Evolutionary conservation across 2,113 vertebrate genomes (phyloP).

Genomic region (Rhabdornis inornatus): DNA sequence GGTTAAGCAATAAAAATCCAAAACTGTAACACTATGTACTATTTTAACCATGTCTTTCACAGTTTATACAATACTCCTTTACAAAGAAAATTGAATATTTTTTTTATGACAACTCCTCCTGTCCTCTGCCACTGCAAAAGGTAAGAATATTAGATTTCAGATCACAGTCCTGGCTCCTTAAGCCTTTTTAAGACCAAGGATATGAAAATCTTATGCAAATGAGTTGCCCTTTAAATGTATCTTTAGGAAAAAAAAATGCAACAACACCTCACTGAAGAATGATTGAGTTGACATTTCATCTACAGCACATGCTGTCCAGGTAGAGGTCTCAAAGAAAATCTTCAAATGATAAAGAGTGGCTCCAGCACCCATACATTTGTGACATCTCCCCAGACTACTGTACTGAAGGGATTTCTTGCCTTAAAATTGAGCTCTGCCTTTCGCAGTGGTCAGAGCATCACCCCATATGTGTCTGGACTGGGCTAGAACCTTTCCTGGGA

Average conservation of each 20-base stretch:
- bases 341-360: not conserved
- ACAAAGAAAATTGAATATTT: not conserved
- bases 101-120: not conserved
- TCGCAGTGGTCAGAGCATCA: not conserved
- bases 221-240: constrained; percentile 40
- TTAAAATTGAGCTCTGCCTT: not conserved
- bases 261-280: not conserved
- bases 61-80: not conserved
- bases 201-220: constrained; percentile 36
- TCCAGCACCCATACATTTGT: not conserved
- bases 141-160: constrained; percentile 5
- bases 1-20: not conserved
- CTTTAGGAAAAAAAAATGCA: not conserved
- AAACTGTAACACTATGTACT: not conserved
- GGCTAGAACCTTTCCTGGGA: not conserved
- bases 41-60: not conserved
- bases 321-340: not conserved
- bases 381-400: not conserved
- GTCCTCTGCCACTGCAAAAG: not conserved
- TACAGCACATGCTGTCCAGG: not conserved
- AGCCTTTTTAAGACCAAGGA: not conserved
- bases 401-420: not conserved
- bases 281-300: constrained; percentile 38
- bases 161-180: not conserved
- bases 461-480: fast-evolving